Evolutionary conservation across 2,113 vertebrate genomes (phyloP), one percentile per base, ranked within the genome.

Genomic region (Alouatta palliata): DNA sequence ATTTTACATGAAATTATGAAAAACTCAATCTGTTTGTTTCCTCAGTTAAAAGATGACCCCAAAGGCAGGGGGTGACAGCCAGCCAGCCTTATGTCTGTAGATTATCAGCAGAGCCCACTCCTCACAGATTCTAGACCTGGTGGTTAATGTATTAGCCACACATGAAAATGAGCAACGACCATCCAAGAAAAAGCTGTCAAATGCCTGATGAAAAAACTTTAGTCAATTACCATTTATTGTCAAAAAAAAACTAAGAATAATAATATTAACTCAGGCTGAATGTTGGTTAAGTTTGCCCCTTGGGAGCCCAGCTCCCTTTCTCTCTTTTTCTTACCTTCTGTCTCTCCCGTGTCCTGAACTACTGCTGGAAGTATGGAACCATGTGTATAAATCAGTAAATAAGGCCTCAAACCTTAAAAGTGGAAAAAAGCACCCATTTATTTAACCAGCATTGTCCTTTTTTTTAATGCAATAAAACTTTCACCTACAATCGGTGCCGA

Each of bases 151-250:
- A 35, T 84, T 85, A 73, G 91, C 95, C 93, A 94, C 92, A 87
- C 66, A 10, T 47, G 84, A 96, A 97, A 96, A 96, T 97, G 96
- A 96, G 94, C 87, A 97, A 97, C 23, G 52, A 58, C n/a, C 25
- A 27, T 21, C 21, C 17, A 27, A 16, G 75, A 81, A 54, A 54
- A 32, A 16, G 27, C 96, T 97, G 97, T 96, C 97, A 98, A 98
- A 97, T 91, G 97, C 68, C 81, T 94, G 90, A 95, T 96, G 6
- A 14, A 97, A 98, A 98, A 82, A 68, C 77, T 82, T 64, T 88
- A 94, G 75, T 92, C 93, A 95, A 97, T 84, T 95, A 91, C 87
- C 90, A 95, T 87, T 96, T 97, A 96, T 86, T 94, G 87, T 79
- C 87, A 92, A 93, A 91, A 71, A 71, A 10, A 56, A 23, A 37